Evolutionary conservation across 2,113 vertebrate species (phyloP).

Genomic region (Deroptyus accipitrinus): DNA sequence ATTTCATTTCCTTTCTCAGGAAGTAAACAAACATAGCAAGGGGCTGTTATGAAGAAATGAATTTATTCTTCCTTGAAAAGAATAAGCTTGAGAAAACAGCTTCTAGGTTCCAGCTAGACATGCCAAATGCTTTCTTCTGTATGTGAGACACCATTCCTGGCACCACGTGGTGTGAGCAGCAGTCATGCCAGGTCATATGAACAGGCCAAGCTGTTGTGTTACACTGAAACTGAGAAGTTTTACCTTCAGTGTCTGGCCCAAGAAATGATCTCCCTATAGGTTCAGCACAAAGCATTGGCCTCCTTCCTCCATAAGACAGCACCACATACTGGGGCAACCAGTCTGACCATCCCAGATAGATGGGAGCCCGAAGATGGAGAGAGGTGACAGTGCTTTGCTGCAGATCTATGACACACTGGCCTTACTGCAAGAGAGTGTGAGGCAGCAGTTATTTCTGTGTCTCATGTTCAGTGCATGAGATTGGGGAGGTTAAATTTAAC

Average conservation of each 20-base stretch:
- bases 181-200: not conserved
- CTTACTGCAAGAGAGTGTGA: not conserved
- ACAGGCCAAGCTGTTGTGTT: not conserved
- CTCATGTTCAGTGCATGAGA: fast-evolving
- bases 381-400: not conserved
- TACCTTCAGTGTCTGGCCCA: not conserved
- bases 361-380: not conserved
- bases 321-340: not conserved
- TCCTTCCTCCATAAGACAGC: not conserved
- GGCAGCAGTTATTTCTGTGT: not conserved
- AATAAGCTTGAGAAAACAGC: not conserved
- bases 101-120: not conserved
- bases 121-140: not conserved
- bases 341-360: not conserved
- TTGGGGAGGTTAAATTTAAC: not conserved
- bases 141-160: not conserved
- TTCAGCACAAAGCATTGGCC: not conserved
- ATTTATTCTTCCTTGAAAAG: not conserved
- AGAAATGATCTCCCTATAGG: not conserved
- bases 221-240: not conserved
- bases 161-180: not conserved
- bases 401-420: not conserved
- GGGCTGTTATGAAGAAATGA: not conserved
- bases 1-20: not conserved
- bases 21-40: not conserved